Evolutionary conservation across 2,797 vertebrate species (phyloP).

Genomic region (Atherinosoma microstoma): DNA sequence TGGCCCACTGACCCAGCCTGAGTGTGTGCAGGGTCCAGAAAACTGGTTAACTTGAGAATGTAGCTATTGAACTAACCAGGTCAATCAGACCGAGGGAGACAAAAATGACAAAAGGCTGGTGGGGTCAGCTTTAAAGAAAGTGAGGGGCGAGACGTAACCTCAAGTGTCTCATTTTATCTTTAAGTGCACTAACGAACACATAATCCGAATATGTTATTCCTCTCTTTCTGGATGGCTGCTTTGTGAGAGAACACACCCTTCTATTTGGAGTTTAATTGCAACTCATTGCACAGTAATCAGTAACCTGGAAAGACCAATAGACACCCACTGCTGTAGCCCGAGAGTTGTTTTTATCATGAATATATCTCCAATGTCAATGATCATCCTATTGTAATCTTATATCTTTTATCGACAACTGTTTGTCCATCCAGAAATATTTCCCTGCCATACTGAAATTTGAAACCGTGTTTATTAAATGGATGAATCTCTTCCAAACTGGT

Average conservation of each 20-base stretch:
- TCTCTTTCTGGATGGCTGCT: constrained; percentile 7
- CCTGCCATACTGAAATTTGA: constrained; percentile 32
- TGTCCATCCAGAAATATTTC: background rate
- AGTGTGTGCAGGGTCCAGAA: constrained; percentile 26
- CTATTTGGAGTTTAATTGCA: constrained; percentile 25
- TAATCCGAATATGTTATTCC: constrained; percentile 8
- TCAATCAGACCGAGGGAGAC: constrained; percentile 53
- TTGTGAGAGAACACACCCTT: constrained; percentile 41
- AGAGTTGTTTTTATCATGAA: background rate
- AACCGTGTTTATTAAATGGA: constrained; percentile 21
- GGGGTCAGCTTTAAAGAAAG: constrained; percentile 23
- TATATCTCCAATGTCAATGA: background rate
- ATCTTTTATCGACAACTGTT: too few relatives aligned
- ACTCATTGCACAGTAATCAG: constrained; percentile 31
- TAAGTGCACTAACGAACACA: constrained; percentile 15
- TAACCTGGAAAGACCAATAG: constrained; percentile 27
- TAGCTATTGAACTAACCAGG: constrained; percentile 69
- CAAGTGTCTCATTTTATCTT: constrained; percentile 17
- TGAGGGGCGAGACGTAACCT: constrained; percentile 1
- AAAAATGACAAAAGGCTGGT: constrained; percentile 38
- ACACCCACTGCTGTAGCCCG: background rate
- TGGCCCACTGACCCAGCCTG: constrained; percentile 67
- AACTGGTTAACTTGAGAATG: constrained; percentile 39
- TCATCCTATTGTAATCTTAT: background rate
- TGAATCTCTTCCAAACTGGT: constrained; percentile 58